Conservation (phyloP, 2,113 vertebrate species). For the Ptilorrhoa leucosticta region DNA sequence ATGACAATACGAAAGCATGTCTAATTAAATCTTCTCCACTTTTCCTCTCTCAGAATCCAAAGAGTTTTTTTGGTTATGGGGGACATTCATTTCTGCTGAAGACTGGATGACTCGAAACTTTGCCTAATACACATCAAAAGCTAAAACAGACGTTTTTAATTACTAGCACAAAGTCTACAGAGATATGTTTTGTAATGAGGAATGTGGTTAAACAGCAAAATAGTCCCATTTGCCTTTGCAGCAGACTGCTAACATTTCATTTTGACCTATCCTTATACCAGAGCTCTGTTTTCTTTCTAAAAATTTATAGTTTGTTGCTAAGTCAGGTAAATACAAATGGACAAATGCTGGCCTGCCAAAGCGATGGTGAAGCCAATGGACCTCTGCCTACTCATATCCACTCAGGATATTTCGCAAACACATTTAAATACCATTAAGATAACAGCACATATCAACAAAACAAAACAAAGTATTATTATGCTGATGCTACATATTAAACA, state of each 20-base stretch:
- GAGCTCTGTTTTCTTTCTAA: not conserved
- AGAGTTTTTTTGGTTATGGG: not conserved
- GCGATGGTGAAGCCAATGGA: not conserved
- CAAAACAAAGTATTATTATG: not conserved
- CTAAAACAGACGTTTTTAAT: conserved; percentile 57
- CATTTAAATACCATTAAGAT: not conserved
- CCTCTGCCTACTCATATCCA: not conserved
- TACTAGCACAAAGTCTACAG: conserved; percentile 42
- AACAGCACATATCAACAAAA: not conserved
- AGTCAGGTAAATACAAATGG: conserved; percentile 34
- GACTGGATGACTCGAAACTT: conserved; percentile 37
- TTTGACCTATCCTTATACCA: conserved; percentile 1
- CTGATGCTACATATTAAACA: not conserved
- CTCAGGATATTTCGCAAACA: not conserved
- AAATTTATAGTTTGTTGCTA: conserved; percentile 20
- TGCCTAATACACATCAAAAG: conserved; percentile 49
- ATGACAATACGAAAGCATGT: not conserved
- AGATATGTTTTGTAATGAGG: conserved; percentile 35
- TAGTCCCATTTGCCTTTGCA: conserved; percentile 21
- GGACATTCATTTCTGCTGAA: conserved; percentile 34
- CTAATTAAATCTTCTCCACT: conserved; percentile 28
- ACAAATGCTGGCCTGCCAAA: not conserved
- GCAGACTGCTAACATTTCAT: conserved; percentile 28
- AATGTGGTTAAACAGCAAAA: conserved; percentile 51
- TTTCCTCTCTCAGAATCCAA: not conserved